These are phyloP conservation scores for Pantherophis vulpinus DNA, from an alignment of 2,797 vertebrate species.

Conservation along the genomic window DNA sequence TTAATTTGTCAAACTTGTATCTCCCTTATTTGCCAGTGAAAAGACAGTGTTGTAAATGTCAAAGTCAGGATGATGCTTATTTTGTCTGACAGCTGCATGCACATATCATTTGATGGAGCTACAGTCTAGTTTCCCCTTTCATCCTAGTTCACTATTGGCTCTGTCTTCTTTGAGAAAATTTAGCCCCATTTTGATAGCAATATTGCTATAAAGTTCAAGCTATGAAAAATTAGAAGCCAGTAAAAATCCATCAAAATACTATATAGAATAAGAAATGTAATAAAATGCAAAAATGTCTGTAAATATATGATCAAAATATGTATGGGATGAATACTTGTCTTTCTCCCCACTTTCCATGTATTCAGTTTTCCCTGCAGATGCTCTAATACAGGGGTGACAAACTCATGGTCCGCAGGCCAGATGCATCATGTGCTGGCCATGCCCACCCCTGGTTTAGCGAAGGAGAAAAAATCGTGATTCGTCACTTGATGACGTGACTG, in stretches of 20 bases:
- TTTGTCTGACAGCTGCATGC: constrained; percentile 4
- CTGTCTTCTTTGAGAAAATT: not conserved
- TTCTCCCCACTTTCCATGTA: not conserved
- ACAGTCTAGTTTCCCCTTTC: not conserved
- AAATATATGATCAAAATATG: not conserved
- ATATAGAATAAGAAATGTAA: not conserved
- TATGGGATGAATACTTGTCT: not conserved
- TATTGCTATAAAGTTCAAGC: not conserved
- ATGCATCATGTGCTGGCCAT: not conserved
- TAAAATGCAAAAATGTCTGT: not conserved
- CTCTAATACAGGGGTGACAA: not conserved
- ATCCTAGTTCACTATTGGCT: not conserved
- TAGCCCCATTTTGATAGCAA: not conserved
- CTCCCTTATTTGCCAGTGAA: not conserved
- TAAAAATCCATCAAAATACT: not conserved
- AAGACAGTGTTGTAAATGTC: constrained; percentile 11
- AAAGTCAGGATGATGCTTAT: constrained; percentile 15
- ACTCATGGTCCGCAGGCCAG: not conserved
- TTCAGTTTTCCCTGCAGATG: not conserved
- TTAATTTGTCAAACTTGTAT: not conserved
- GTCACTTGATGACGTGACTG: too few relatives aligned
- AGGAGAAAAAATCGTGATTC: too few relatives aligned
- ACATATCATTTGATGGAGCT: not conserved
- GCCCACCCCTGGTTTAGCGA: too few relatives aligned
- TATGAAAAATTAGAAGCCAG: not conserved